phyloP scores from a whole-genome alignment of 2,113 vertebrate species.

The Ursus arctos region DNA sequence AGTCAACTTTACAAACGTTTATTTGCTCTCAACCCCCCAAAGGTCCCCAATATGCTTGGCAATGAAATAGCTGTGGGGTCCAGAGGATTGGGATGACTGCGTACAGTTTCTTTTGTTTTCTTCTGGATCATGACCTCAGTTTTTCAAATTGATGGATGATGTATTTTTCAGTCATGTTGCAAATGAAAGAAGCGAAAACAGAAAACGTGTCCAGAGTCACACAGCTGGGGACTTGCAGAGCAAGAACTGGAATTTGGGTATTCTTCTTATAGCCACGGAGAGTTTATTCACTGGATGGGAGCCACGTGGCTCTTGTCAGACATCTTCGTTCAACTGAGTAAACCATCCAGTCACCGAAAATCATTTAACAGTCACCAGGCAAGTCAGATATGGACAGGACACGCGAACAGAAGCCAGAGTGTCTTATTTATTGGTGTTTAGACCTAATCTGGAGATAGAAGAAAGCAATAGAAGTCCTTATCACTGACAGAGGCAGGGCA shows the following conservation, averaged over 20 bases:
- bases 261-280: neutral
- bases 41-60: neutral
- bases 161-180: neutral
- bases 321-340: neutral
- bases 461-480: constrained; percentile 63
- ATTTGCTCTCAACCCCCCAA: neutral
- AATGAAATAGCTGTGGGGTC: neutral
- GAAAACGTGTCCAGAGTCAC: neutral
- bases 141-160: neutral
- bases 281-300: neutral
- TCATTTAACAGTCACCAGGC: neutral
- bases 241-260: neutral
- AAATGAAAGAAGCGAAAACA: neutral
- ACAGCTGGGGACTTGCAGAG: neutral
- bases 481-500: constrained; percentile 36
- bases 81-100: neutral
- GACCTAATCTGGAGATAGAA: constrained; percentile 61
- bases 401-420: constrained; percentile 65
- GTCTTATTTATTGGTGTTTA: constrained; percentile 68
- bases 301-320: neutral
- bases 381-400: constrained; percentile 43
- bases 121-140: neutral
- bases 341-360: constrained; percentile 17
- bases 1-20: neutral
- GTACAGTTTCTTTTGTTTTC: neutral